Evolutionary conservation across 1,140 invertebrate genomes (phyloP).

Genomic region (Trichonephila inaurata): DNA sequence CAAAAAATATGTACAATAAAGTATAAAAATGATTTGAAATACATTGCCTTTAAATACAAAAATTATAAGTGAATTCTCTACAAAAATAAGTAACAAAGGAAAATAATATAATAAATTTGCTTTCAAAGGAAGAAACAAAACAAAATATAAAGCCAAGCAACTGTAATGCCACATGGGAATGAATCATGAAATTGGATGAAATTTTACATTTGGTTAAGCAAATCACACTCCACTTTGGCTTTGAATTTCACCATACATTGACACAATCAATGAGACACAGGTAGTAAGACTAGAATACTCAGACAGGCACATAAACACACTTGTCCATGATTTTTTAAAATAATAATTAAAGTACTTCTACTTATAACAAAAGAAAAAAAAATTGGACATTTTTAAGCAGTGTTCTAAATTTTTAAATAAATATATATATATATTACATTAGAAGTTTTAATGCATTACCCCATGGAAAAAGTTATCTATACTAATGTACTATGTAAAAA

Average conservation of each 20-base stretch:
- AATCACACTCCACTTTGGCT: neutral
- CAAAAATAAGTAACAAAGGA: neutral
- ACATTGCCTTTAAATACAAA: neutral
- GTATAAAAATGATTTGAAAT: neutral
- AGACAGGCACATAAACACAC: neutral
- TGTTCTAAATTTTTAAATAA: too few relatives aligned
- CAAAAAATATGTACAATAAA: neutral
- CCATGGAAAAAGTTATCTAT: too few relatives aligned
- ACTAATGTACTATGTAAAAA: too few relatives aligned
- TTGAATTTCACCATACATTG: neutral
- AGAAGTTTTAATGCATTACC: too few relatives aligned
- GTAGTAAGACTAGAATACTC: neutral
- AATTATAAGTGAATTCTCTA: neutral
- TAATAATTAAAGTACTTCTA: neutral
- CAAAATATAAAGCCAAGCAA: slow-evolving; percentile 5
- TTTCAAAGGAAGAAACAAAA: neutral
- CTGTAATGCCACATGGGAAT: neutral
- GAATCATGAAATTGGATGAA: neutral
- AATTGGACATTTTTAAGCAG: too few relatives aligned
- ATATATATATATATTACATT: too few relatives aligned
- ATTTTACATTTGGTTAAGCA: slow-evolving; percentile 35
- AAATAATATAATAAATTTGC: neutral
- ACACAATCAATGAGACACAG: neutral
- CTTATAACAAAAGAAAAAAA: neutral
- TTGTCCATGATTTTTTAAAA: neutral